A percentile compares a stretch with the other conserved stretches of the same genome.
Evolutionary conservation across 2,797 vertebrate species (phyloP).

Genomic region (Adrianichthys oophorus): DNA sequence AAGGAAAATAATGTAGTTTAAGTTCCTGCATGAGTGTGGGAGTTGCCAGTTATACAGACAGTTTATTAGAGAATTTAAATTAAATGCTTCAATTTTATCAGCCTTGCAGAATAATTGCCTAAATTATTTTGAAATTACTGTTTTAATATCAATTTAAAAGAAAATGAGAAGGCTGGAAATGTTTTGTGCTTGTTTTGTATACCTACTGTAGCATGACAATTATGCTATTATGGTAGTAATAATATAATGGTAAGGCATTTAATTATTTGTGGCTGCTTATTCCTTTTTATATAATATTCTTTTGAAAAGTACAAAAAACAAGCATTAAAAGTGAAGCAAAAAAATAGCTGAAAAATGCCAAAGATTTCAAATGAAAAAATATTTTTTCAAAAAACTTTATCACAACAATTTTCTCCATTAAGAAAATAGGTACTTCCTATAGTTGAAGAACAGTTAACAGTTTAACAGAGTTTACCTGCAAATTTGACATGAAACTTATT

Average conservation of each 20-base stretch:
- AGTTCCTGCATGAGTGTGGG: not conserved
- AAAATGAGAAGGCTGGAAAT: not conserved
- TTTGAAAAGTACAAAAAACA: not conserved
- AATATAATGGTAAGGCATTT: too few species aligned
- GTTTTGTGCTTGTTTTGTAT: not conserved
- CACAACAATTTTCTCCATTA: not conserved
- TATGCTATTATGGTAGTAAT: too few species aligned
- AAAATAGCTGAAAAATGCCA: not conserved
- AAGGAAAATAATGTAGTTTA: not conserved
- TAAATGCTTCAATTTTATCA: too few species aligned
- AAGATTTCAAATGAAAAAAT: too few species aligned
- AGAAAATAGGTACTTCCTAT: not conserved
- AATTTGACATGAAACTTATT: conserved; percentile 97
- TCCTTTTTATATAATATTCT: not conserved
- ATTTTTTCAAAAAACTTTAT: not conserved
- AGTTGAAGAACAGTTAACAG: not conserved
- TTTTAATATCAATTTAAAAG: not conserved
- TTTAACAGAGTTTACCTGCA: conserved; percentile 77
- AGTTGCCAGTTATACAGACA: not conserved
- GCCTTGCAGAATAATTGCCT: too few species aligned
- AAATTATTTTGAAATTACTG: too few species aligned
- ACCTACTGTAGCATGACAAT: too few species aligned
- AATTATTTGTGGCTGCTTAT: not conserved
- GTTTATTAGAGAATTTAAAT: not conserved
- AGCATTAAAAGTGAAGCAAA: not conserved